A percentile compares a stretch with the other conserved stretches of the same genome.
Conservation (phyloP, 2,888 invertebrate species). For the Acheta domesticus region DNA sequence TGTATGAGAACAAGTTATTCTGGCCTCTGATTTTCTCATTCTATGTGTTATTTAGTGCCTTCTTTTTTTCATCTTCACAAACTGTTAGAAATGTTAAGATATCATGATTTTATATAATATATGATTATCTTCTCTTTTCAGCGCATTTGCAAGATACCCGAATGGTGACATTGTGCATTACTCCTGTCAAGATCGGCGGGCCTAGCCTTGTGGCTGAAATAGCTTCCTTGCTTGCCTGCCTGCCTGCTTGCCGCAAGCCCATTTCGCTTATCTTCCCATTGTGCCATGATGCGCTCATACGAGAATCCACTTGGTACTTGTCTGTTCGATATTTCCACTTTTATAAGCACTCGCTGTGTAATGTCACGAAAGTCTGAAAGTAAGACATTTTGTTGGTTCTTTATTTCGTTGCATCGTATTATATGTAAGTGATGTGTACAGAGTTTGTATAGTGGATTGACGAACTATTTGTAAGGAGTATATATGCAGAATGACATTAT, state of each 20-base stretch:
- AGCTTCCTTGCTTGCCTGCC: too few relatives aligned
- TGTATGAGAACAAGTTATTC: too few relatives aligned
- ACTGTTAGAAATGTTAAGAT: too few relatives aligned
- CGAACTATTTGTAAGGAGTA: not conserved
- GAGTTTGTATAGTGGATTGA: not conserved
- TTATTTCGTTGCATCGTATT: not conserved
- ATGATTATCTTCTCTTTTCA: slow-evolving; percentile 48
- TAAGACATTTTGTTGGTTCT: not conserved
- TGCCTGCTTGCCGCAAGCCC: too few relatives aligned
- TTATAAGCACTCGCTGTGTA: slow-evolving; percentile 4
- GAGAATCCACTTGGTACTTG: too few relatives aligned
- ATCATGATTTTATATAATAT: too few relatives aligned
- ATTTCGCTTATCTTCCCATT: too few relatives aligned
- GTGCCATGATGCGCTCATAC: too few relatives aligned
- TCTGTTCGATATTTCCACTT: not conserved
- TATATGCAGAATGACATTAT: not conserved
- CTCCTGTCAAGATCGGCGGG: slow-evolving; percentile 64
- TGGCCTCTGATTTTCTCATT: too few relatives aligned
- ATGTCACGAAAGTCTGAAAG: slow-evolving; percentile 1
- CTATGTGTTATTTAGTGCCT: too few relatives aligned
- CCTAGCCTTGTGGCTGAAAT: not conserved
- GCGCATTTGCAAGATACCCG: slow-evolving; percentile 89
- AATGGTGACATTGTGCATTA: slow-evolving; percentile 91
- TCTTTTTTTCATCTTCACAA: too few relatives aligned
- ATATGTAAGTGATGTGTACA: not conserved